Conservation (phyloP, 2,797 vertebrate species). For the Lepus townsendii region DNA sequence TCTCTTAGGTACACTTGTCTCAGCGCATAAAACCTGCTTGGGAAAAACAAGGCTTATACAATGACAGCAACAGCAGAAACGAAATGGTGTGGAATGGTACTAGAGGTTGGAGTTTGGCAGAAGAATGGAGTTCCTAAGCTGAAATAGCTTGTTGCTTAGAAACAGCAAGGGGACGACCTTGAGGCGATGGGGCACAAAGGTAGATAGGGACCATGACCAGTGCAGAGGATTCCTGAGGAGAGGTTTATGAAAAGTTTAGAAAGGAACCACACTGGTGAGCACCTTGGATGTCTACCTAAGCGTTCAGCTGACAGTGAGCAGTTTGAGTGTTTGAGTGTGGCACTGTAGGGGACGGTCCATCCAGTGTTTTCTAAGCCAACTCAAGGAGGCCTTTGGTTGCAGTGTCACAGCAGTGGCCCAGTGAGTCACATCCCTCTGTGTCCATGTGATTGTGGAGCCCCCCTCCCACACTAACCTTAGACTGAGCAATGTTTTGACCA, state of each 20-base stretch:
- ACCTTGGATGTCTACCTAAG: constrained; percentile 24
- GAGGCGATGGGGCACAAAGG: constrained; percentile 32
- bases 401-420: background rate
- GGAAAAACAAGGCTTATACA: constrained; percentile 63
- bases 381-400: background rate
- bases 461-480: background rate
- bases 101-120: constrained; percentile 36
- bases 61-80: constrained; percentile 61
- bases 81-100: constrained; percentile 60
- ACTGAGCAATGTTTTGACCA: background rate
- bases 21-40: constrained; percentile 48
- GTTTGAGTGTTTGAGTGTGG: background rate
- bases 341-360: background rate
- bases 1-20: constrained; percentile 2
- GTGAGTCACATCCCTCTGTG: background rate
- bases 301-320: background rate
- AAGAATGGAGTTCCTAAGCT: constrained; percentile 55
- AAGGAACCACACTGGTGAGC: background rate
- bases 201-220: constrained; percentile 26
- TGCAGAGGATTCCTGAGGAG: constrained; percentile 40
- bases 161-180: constrained; percentile 53
- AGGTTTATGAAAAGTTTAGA: constrained; percentile 51
- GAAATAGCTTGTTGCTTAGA: constrained; percentile 72
- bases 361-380: background rate
- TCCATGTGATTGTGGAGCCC: background rate